These are phyloP conservation scores for Uropsilus gracilis DNA, from an alignment of 2,113 vertebrate species.

Conservation along the genomic window DNA sequence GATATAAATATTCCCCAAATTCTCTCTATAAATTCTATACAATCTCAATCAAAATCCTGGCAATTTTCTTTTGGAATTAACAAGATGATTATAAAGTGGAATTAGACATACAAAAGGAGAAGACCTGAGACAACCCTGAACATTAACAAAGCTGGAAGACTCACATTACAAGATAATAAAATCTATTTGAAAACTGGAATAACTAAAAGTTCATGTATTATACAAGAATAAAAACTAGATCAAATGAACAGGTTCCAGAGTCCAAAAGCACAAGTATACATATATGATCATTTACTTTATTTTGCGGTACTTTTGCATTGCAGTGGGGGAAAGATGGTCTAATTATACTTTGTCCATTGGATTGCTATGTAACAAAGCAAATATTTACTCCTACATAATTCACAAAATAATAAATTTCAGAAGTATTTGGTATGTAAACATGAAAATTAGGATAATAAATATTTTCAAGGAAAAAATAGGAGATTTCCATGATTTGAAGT, in stretches of 20 bases:
- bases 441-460: background rate
- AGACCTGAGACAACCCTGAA: background rate
- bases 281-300: background rate
- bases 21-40: background rate
- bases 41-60: background rate
- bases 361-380: background rate
- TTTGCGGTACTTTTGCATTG: background rate
- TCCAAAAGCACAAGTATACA: background rate
- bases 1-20: background rate
- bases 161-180: background rate
- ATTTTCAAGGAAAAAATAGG: background rate
- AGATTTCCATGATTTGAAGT: background rate
- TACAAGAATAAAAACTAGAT: background rate
- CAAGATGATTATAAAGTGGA: background rate
- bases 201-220: background rate
- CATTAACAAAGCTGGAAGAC: background rate
- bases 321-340: background rate
- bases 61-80: background rate
- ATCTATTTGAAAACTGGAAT: background rate
- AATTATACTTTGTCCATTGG: background rate
- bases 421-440: background rate
- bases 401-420: background rate
- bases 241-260: background rate
- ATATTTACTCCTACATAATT: background rate
- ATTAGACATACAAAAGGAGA: background rate